Evolutionary conservation across 2,113 vertebrate species (phyloP).

Genomic region (Sterna hirundo): DNA sequence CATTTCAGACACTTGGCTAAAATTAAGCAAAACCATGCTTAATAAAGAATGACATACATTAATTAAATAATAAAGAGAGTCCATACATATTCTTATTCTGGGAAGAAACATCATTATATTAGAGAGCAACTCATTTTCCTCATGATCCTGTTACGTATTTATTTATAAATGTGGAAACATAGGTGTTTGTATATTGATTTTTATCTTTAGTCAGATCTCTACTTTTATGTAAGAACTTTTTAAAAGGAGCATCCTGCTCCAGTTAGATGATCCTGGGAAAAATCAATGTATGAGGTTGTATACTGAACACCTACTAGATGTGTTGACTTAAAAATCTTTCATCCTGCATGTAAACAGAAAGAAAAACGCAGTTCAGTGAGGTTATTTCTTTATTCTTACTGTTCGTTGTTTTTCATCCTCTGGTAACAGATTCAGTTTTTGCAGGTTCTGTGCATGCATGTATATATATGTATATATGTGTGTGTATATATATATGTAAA

Average conservation of each 20-base stretch:
- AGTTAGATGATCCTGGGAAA: background rate
- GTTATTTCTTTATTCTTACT: background rate
- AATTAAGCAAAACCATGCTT: background rate
- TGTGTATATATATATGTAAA: accelerated
- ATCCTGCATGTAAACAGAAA: background rate
- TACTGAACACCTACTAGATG: background rate
- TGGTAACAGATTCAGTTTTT: background rate
- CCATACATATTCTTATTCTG: background rate
- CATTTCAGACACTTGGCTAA: background rate
- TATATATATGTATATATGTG: too few relatives aligned
- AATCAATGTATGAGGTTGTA: background rate
- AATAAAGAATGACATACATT: background rate
- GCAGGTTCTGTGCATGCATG: background rate
- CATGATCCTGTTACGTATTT: background rate
- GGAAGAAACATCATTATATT: background rate
- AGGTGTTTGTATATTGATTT: background rate
- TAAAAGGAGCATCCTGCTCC: background rate
- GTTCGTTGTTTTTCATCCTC: background rate
- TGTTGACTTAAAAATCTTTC: constrained; percentile 26
- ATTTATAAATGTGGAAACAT: background rate
- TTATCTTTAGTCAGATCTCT: background rate
- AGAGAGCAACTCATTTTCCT: background rate
- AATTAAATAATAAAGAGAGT: background rate
- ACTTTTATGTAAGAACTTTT: background rate
- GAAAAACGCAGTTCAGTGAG: background rate